phyloP scores from a whole-genome alignment of 1,140 invertebrate genomes.

The Drosophila takahashii region DNA sequence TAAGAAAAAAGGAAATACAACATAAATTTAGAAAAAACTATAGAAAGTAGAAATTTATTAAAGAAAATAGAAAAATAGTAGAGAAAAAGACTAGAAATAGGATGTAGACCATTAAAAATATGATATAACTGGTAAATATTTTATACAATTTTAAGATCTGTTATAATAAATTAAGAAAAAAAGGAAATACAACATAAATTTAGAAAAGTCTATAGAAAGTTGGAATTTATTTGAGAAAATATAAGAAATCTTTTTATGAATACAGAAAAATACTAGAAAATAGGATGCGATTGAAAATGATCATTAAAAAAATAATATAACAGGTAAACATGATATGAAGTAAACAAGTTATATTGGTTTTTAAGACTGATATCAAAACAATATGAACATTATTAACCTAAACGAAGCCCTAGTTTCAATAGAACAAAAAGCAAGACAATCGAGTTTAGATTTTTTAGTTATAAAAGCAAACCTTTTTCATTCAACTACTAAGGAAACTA shows the following conservation, averaged over 20 bases:
- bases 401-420: background rate
- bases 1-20: background rate
- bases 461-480: no score
- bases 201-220: background rate
- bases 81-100: background rate
- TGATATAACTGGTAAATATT: no score
- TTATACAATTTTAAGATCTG: background rate
- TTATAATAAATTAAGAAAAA: background rate
- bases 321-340: no score
- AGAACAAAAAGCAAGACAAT: conserved; percentile 7
- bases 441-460: no score
- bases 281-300: no score
- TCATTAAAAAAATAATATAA: no score
- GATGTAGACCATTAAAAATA: background rate
- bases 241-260: background rate
- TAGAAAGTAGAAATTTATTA: background rate
- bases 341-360: no score
- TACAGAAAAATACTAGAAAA: background rate
- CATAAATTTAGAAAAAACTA: background rate
- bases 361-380: background rate
- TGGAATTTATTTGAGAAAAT: background rate
- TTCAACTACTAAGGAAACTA: background rate
- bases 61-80: background rate
- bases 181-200: background rate
- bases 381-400: background rate